phyloP scores from a whole-genome alignment of 92 coral and sea anemone genomes.

The Zoanthus sociatus region DNA sequence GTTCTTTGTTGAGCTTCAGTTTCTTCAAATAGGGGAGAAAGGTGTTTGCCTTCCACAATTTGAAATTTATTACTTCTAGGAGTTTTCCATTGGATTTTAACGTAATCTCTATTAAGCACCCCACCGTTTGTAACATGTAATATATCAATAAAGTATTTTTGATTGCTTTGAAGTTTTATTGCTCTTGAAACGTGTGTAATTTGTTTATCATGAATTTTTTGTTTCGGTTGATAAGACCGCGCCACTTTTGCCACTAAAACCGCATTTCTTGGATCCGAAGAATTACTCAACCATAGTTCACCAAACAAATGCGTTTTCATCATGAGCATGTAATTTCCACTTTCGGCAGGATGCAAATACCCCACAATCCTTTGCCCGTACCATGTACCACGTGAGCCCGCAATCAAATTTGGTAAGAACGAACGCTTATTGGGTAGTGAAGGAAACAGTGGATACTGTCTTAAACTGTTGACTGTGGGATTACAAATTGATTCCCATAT shows the following conservation, averaged over 20 bases:
- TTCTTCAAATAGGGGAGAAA: slow-evolving; percentile 69
- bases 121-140: slow-evolving; percentile 77
- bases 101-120: slow-evolving; percentile 62
- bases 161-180: slow-evolving; percentile 39
- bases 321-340: slow-evolving; percentile 67
- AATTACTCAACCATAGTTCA: slow-evolving; percentile 80
- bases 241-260: slow-evolving; percentile 67
- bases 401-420: slow-evolving; percentile 59
- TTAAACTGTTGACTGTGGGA: slow-evolving; percentile 73
- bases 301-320: slow-evolving; percentile 68
- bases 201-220: background rate
- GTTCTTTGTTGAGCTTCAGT: slow-evolving; percentile 19
- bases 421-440: slow-evolving; percentile 66
- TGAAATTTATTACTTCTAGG: slow-evolving; percentile 61
- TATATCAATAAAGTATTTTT: slow-evolving; percentile 74
- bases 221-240: slow-evolving; percentile 14
- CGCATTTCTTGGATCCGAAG: slow-evolving; percentile 55
- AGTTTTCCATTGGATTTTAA: slow-evolving; percentile 74
- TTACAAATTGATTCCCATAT: slow-evolving; percentile 83
- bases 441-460: slow-evolving; percentile 86
- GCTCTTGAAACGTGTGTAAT: slow-evolving; percentile 39
- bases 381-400: slow-evolving; percentile 67
- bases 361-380: slow-evolving; percentile 88
- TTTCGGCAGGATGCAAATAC: slow-evolving; percentile 65
- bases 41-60: slow-evolving; percentile 29